Base-by-base conservation (phyloP, 2,888 invertebrate genomes). In the Pachycephus smyrnensis region DNA sequence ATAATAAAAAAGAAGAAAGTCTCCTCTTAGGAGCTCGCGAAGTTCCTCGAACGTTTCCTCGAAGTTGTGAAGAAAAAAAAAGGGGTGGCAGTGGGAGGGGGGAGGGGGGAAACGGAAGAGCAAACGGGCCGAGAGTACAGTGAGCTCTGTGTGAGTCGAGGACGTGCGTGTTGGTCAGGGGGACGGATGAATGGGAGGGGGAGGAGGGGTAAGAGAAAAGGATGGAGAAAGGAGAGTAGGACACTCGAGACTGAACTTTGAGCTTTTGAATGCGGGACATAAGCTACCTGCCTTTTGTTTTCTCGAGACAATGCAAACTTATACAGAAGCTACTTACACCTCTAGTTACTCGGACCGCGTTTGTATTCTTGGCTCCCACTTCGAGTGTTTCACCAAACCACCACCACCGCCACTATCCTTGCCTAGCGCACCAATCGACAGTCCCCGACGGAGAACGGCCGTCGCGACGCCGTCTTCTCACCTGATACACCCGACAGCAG, bases 221-320 rank as follows among this genome's bases (percentile, higher is more conserved):
- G 35, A 37, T 15, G 37, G 33, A 73, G 75, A 82, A 81, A 80
- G 81, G 23, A 69, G 83, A 82, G 82, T 33, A 80, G 81, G 84
- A 85, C 85, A 87, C 88, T 88, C 86, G 86, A 88, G 88, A 89
- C 86, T 87, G 88, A 88, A 88, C 88, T 89, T 87, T 88, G 85
- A 87, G 87, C 88, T 88, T 88, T 86, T 86, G 87, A 88, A 87
- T 86, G 85, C 85, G 83, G 83, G 82, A 82, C 86, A 84, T 86
- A 87, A 87, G 87, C 87, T 86, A 88, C 86, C 89, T 87, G 85
- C 81, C 89, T 89, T 89, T 89, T 89, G 89, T 89, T 88, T 88
- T 82, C 83, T 69, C 82, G 80, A 84, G 85, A 89, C 89, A 89
- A 89, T 89, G 86, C 87, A 81, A 36, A 84, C 86, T 86, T 86